Conservation (phyloP, 1,140 invertebrate species). For the Leptestheria dahalacensis region DNA sequence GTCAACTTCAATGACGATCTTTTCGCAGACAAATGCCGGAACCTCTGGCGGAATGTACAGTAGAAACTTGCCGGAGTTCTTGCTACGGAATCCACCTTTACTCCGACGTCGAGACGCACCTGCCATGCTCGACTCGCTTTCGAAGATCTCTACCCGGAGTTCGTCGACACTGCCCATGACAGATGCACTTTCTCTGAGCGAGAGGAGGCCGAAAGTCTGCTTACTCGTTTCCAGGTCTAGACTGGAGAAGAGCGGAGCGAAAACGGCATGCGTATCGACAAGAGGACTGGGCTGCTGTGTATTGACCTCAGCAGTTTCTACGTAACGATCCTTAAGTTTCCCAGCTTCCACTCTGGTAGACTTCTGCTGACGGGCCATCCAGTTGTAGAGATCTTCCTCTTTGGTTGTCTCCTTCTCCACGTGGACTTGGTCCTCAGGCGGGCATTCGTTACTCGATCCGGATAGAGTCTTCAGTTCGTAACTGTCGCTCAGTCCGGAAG, state of each 20-base stretch:
- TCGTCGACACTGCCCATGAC: slow-evolving; percentile 13
- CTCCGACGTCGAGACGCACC: background rate
- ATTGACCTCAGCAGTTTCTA: background rate
- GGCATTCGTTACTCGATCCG: slow-evolving; percentile 1
- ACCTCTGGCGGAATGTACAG: slow-evolving; percentile 55
- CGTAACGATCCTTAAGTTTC: background rate
- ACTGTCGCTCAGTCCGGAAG: slow-evolving; percentile 2
- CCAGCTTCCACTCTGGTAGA: slow-evolving; percentile 21
- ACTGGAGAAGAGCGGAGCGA: slow-evolving; percentile 67
- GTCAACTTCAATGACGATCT: slow-evolving; percentile 72
- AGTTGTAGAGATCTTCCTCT: slow-evolving; percentile 74
- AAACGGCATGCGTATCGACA: slow-evolving; percentile 81
- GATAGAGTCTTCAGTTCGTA: slow-evolving; percentile 6
- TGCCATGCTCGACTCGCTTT: slow-evolving; percentile 10
- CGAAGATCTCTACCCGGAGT: slow-evolving; percentile 14
- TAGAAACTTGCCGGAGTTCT: slow-evolving; percentile 29
- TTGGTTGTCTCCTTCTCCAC: slow-evolving; percentile 19
- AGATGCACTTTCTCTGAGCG: slow-evolving; percentile 5
- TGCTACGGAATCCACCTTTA: slow-evolving; percentile 30
- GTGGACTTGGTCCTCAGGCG: background rate
- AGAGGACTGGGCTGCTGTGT: slow-evolving; percentile 25
- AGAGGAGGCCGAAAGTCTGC: background rate
- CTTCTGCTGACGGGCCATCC: slow-evolving; percentile 86
- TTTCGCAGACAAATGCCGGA: slow-evolving; percentile 82
- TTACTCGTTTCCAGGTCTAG: slow-evolving; percentile 31